phyloP scores from a whole-genome alignment of 2,888 invertebrate genomes.

The Oscheius myriophilus region DNA sequence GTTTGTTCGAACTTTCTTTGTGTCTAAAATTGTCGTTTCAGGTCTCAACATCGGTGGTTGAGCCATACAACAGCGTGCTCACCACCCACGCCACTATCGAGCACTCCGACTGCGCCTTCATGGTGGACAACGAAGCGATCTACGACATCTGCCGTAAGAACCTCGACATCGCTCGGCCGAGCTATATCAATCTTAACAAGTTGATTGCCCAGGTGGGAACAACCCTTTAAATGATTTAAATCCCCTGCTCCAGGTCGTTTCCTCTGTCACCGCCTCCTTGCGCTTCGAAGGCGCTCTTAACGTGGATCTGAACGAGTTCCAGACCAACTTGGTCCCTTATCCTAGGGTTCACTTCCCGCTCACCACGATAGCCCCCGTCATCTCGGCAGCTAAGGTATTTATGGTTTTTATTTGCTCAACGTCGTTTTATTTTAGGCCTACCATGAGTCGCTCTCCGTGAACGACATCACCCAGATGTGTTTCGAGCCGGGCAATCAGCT shows the following conservation, averaged over 20 bases:
- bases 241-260: constrained; percentile 74
- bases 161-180: constrained; percentile 78
- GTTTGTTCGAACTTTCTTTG: too few species aligned
- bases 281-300: constrained; percentile 89
- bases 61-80: constrained; percentile 93
- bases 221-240: not conserved
- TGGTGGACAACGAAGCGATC: constrained; percentile 89
- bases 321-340: constrained; percentile 79
- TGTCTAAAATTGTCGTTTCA: not conserved
- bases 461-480: constrained; percentile 91
- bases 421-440: too few species aligned
- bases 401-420: not conserved
- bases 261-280: constrained; percentile 87
- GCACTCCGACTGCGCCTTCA: constrained; percentile 75
- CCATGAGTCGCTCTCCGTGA: too few species aligned
- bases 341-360: constrained; percentile 90
- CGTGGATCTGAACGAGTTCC: constrained; percentile 85
- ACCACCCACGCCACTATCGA: constrained; percentile 86
- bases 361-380: constrained; percentile 74
- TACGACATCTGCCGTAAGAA: constrained; percentile 85
- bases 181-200: constrained; percentile 89
- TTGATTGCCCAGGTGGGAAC: constrained; percentile 80
- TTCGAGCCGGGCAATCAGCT: constrained; percentile 86
- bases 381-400: constrained; percentile 53
- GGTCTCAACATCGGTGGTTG: constrained; percentile 76